Evolutionary conservation across 2,113 vertebrate genomes (phyloP).

Genomic region (Sinocyclocheilus grahami): DNA sequence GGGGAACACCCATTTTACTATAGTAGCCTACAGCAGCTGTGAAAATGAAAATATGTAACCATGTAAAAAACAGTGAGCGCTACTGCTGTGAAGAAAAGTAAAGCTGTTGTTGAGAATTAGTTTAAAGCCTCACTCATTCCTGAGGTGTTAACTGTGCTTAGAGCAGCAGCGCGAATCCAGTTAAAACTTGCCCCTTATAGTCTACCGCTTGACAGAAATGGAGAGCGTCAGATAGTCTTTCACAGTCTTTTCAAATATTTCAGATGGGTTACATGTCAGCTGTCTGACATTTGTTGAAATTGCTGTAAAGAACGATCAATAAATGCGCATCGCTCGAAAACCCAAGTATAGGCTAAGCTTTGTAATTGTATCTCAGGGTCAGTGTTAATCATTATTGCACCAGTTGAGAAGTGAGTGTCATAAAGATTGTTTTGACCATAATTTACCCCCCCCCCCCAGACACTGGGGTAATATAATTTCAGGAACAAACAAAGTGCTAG

Average conservation of each 20-base stretch:
- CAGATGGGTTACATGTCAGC: background rate
- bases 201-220: background rate
- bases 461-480: constrained; percentile 36
- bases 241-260: background rate
- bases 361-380: background rate
- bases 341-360: too few species aligned
- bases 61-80: background rate
- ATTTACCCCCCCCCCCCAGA: constrained; percentile 4
- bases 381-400: constrained; percentile 60
- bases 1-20: constrained; percentile 60
- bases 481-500: constrained; percentile 42
- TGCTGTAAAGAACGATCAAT: background rate
- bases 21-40: background rate
- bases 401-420: constrained; percentile 39
- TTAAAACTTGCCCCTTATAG: constrained; percentile 63
- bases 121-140: constrained; percentile 40
- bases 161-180: constrained; percentile 51
- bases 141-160: constrained; percentile 43
- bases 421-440: constrained; percentile 48
- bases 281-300: background rate
- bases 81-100: background rate
- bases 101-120: background rate
- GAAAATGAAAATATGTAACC: background rate
- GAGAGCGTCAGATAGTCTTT: background rate
- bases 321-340: background rate